Base-by-base conservation (phyloP, 2,888 invertebrate species). In the Shargacucullia verbasci region DNA sequence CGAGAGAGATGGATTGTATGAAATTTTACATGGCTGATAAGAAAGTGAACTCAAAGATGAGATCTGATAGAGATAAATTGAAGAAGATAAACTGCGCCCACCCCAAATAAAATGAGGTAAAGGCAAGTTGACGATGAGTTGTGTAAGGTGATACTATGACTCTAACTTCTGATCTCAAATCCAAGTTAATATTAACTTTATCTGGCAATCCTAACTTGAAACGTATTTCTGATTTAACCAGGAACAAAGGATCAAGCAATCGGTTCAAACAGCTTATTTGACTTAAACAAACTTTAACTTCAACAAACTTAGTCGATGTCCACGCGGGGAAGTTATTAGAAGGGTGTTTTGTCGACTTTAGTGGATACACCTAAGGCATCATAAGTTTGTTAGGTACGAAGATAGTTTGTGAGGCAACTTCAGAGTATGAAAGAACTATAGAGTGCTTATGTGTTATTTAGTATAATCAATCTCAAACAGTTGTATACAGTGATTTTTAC, bases 241-340 rank as follows among this genome's bases (percentile, higher is more conserved):
- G 40, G 34, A 49, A 70, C 57, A 47, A 12, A 58, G 66, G 59
- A 70, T 58, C 47, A 43, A 39, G 52, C 65, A 70, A 70, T 70
- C 59, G 48, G 65, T 67, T 70, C 48, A 53, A 39, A 37, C 70
- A 49, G 71, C 52, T 67, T 67, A 70, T 70, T 67, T 67, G 65
- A 70, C 59, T 67, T 70, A 46, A 35, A 45, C 29, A 70, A 65
- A 70, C 59, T 67, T 70, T 41, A 35, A 45, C 29, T 20, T 20
- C 2, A 4, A 14, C 38, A 33, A 67, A 70, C 38, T 70, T 64
- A 49, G 52, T 48, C 27, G 12, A 12, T 66, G 44, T 40, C 57
- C 13, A 2, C 13, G 59, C 45, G 70, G 41, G 58, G 64, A 31
- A 58, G 66, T 64, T 70, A 70, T 64, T 58, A 64, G 31, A 33